phyloP scores from a whole-genome alignment of 2,888 invertebrate genomes.

The Epinotia demarniana region DNA sequence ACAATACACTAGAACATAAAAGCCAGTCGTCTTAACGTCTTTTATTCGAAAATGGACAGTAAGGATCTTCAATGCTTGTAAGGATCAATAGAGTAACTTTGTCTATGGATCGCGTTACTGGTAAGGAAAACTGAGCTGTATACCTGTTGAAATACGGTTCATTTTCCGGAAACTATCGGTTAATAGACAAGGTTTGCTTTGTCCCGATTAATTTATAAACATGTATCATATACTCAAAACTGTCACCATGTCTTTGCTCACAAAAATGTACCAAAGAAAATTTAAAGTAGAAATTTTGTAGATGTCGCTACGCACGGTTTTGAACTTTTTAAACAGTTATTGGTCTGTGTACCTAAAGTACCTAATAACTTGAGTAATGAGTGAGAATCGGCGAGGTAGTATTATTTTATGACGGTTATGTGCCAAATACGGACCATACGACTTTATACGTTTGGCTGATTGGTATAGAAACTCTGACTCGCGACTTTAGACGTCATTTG shows the following conservation, averaged over 20 bases:
- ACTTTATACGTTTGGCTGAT: slow-evolving; percentile 27
- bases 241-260: slow-evolving; percentile 76
- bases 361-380: slow-evolving; percentile 26
- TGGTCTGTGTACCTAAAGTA: slow-evolving; percentile 35
- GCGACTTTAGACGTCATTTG: slow-evolving; percentile 27
- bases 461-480: slow-evolving; percentile 21
- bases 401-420: slow-evolving; percentile 74
- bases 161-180: not conserved
- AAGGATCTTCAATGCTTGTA: slow-evolving; percentile 14
- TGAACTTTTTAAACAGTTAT: slow-evolving; percentile 41
- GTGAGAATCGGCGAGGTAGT: slow-evolving; percentile 53
- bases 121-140: slow-evolving; percentile 1
- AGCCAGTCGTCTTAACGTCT: slow-evolving; percentile 14
- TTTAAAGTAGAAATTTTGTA: slow-evolving; percentile 61
- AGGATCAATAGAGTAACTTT: slow-evolving; percentile 9
- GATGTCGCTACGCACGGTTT: slow-evolving; percentile 58
- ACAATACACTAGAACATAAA: slow-evolving; percentile 7
- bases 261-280: slow-evolving; percentile 81
- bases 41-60: slow-evolving; percentile 2
- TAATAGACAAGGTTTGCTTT: slow-evolving; percentile 2
- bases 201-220: slow-evolving; percentile 8
- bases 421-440: slow-evolving; percentile 80
- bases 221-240: slow-evolving; percentile 59
- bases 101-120: slow-evolving; percentile 14
- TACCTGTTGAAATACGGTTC: not conserved